Evolutionary conservation across 2,113 vertebrate species (phyloP).

Genomic region (Naja naja): DNA sequence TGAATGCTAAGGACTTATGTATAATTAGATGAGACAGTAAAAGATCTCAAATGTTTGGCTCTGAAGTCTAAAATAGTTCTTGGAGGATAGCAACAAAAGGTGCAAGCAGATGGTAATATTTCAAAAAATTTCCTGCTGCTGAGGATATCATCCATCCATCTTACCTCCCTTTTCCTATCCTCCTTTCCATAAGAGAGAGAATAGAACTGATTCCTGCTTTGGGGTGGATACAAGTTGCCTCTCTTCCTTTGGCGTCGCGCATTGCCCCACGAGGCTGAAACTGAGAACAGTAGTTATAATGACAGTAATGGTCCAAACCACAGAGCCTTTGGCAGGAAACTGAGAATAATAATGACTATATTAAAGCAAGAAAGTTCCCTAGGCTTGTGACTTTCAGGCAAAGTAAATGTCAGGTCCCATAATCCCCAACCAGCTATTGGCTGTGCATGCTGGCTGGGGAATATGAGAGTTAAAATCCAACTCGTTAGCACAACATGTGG

Average conservation of each 20-base stretch:
- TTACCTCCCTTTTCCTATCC: not conserved
- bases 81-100: not conserved
- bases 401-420: not conserved
- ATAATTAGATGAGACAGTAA: not conserved
- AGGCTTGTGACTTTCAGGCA: not conserved
- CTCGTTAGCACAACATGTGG: not conserved
- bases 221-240: not conserved
- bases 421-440: not conserved
- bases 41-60: not conserved
- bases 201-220: not conserved
- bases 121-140: not conserved
- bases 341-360: not conserved
- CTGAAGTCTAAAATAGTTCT: not conserved
- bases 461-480: not conserved
- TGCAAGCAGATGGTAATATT: not conserved
- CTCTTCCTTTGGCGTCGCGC: not conserved
- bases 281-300: not conserved
- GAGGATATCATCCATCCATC: not conserved
- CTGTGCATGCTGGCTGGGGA: not conserved
- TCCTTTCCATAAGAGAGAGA: not conserved
- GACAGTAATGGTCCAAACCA: not conserved
- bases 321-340: not conserved
- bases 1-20: not conserved
- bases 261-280: not conserved
- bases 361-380: not conserved